Evolutionary conservation across 2,113 vertebrate genomes (phyloP), one percentile per base, ranked within the genome.

Genomic region (Ciconia boyciana): DNA sequence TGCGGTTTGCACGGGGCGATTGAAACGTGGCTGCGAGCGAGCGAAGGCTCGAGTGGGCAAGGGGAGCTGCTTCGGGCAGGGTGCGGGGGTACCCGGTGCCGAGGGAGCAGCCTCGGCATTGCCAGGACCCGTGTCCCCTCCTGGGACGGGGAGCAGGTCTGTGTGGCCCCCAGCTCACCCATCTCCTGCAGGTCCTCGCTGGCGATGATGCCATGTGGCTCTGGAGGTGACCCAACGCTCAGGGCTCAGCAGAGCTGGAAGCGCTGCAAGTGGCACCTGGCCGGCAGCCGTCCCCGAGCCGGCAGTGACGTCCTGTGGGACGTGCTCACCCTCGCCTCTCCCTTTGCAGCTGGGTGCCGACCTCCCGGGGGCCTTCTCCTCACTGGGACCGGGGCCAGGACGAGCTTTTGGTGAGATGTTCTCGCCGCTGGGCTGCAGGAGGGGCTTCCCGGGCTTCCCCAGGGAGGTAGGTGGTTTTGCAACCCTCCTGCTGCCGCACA

Each of bases 151-250:
- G 4, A n/a, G 41, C 0, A 1, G 34, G 6, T 61, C 77, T 6
- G 0, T 3, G 44, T 10, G 54, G 7, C 16, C 43, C 24, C 14
- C 28, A 3, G 57, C 44, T 46, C 32, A 0, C 4, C 41, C 6
- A 1, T 12, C 44, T 16, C 39, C 66, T 7, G 13, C 1, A 4
- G 41, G 13, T 61, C 58, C 61, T 61, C 3, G 0, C 74, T 12
- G 79, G 39, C 2, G 18, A 31, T 3, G 1, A 1, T 7, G 60
- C 31, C 1, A 0, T 0, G 62, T 10, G 26, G 22, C 52, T 9
- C 72, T 20, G 66, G 62, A 26, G 20, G 8, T 44, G 69, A 10
- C 52, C 14, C 46, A 5, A 5, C 0, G 1, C 55, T 10, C 3
- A 0, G 39, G 66, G 66, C 44, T 86, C 19, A 3, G 87, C 46